Evolutionary conservation across 2,888 invertebrate species (phyloP), one percentile per base, ranked within the genome.

Genomic region (Plagiodera versicolora): DNA sequence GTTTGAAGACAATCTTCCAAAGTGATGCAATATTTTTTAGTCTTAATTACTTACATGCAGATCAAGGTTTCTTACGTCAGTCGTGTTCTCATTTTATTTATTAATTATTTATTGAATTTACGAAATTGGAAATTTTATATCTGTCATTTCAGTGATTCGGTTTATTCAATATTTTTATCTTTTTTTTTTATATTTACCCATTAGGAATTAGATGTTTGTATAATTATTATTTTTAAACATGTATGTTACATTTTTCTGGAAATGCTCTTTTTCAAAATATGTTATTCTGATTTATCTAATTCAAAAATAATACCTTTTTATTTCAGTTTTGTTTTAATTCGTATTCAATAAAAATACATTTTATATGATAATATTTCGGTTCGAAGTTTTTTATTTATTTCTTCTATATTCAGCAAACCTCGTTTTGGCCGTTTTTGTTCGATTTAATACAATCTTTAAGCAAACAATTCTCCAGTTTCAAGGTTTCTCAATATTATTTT

Each of bases 1-100:
- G 66, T 67, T 64, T 61, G 61, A 69, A 68, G 76, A 77, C 77
- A 77, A 77, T 77, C 77, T 74, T 64, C 62, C 32, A 65, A 72
- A 74, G 75, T 75, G 76, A 76, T 75, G 77, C 76, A 76, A 76
- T 76, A 75, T 74, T 70, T 57, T n/a, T 45, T 54, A 63, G 56
- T 56, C 18, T 54, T 30, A 49, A 48, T 24, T 58, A n/a, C n/a
- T n/a, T n/a, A 63, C 66, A 62, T 64, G 62, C 56, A 64, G 61
- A 60, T 58, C 58, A 47, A 16, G 63, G 58, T 66, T 64, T 66
- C 63, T 53, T 66, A 61, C 51, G 24, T 24, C 24, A 24, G 24
- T 24, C 16, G 46, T 46, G 35, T 48, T 56, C 58, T 50, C 46
- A 46, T 52, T 52, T 39, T 16, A 20, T 52, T 52, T 19, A 35